Percentiles rank a stretch among this genome's conserved stretches.
Evolutionary conservation across 2,113 vertebrate species (phyloP).

Genomic region (Erinaceus europaeus): DNA sequence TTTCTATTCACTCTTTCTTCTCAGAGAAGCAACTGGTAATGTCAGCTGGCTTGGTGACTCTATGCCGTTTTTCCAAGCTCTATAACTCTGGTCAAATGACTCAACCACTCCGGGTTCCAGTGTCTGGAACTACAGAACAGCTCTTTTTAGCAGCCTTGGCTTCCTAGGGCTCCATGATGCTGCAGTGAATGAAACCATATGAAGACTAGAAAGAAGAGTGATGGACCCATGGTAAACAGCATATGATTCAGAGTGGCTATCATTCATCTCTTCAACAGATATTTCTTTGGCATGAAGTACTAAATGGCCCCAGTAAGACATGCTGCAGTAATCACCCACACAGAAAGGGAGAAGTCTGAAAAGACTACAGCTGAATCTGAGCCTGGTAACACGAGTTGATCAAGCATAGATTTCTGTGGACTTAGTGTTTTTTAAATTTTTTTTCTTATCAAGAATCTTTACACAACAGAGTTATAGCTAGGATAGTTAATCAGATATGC

Average conservation of each 20-base stretch:
- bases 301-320: not conserved
- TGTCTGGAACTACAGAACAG: not conserved
- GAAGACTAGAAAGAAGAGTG: not conserved
- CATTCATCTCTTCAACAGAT: not conserved
- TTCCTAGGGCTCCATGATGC: not conserved
- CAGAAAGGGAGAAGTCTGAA: not conserved
- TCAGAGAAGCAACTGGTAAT: not conserved
- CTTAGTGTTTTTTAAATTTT: too few relatives aligned
- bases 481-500: too few relatives aligned
- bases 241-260: not conserved
- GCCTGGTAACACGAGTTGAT: too few relatives aligned
- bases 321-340: not conserved
- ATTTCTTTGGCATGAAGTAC: not conserved
- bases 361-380: too few relatives aligned
- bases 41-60: not conserved
- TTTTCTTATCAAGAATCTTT: too few relatives aligned
- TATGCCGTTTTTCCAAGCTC: not conserved
- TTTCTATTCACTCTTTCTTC: not conserved
- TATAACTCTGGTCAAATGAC: not conserved
- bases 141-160: too few relatives aligned
- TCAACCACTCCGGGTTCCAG: not conserved
- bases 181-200: not conserved
- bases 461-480: too few relatives aligned
- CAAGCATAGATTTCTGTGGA: too few relatives aligned
- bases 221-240: not conserved